phyloP scores from a whole-genome alignment of 2,113 vertebrate species.

The Herpailurus yagouaroundi region DNA sequence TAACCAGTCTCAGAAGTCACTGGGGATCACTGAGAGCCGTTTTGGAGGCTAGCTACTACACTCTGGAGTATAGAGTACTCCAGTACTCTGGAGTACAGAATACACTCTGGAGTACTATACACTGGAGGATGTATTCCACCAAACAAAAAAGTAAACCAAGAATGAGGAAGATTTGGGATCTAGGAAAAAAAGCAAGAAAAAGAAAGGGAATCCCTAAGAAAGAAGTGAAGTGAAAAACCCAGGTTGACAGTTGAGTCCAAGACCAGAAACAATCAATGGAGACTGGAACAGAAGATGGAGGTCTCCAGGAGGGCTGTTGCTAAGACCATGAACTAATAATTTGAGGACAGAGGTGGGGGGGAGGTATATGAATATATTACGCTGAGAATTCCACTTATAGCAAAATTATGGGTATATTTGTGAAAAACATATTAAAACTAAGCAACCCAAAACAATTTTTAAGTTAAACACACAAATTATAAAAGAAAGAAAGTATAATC shows the following conservation, averaged over 20 bases:
- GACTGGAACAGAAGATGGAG: background rate
- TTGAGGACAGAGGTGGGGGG: background rate
- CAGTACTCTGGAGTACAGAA: no score
- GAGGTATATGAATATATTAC: background rate
- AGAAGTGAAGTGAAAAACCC: background rate
- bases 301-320: background rate
- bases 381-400: background rate
- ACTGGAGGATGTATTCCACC: background rate
- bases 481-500: background rate
- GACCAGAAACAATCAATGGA: background rate
- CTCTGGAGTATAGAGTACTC: no score
- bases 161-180: background rate
- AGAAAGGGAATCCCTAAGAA: background rate
- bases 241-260: background rate
- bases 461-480: background rate
- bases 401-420: background rate
- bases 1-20: background rate
- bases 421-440: background rate
- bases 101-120: no score
- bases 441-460: background rate
- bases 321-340: background rate
- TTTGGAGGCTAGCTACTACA: background rate
- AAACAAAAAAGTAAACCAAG: background rate
- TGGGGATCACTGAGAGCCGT: background rate
- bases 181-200: background rate